Evolutionary conservation across 2,888 invertebrate genomes (phyloP).

Genomic region (Adela reaumurella): DNA sequence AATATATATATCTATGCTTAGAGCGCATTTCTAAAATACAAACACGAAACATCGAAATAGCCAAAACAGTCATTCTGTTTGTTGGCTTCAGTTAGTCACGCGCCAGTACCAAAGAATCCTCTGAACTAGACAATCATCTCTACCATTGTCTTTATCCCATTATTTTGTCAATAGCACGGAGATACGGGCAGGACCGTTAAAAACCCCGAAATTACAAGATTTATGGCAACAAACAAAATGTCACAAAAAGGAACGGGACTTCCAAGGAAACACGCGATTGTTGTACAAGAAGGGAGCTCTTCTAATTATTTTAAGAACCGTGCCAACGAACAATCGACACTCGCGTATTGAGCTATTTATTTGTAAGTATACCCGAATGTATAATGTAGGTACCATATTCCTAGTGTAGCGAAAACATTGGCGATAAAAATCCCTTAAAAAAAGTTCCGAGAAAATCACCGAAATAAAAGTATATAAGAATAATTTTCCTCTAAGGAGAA

Average conservation of each 20-base stretch:
- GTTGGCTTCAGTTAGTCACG: no score
- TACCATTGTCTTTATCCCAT: slow-evolving; percentile 29
- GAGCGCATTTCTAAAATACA: no score
- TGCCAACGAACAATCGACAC: neutral
- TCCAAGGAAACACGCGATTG: slow-evolving; percentile 12
- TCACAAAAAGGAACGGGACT: slow-evolving; percentile 17
- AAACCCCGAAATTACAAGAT: slow-evolving; percentile 30
- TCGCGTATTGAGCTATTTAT: neutral
- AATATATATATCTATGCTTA: no score
- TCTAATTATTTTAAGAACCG: neutral
- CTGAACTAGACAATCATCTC: slow-evolving; percentile 20
- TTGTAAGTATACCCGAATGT: no score
- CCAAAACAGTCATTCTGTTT: no score
- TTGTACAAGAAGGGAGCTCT: neutral
- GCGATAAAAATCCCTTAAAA: no score
- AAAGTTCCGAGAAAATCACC: no score
- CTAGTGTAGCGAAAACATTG: no score
- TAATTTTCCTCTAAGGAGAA: no score
- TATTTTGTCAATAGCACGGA: slow-evolving; percentile 29
- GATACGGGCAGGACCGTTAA: slow-evolving; percentile 24
- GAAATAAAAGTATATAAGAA: no score
- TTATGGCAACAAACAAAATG: slow-evolving; percentile 19
- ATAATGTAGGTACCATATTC: no score
- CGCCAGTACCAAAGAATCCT: neutral
- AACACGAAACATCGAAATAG: no score